Base-by-base conservation (phyloP, 2,113 vertebrate species). In the Phocoena sinus region DNA sequence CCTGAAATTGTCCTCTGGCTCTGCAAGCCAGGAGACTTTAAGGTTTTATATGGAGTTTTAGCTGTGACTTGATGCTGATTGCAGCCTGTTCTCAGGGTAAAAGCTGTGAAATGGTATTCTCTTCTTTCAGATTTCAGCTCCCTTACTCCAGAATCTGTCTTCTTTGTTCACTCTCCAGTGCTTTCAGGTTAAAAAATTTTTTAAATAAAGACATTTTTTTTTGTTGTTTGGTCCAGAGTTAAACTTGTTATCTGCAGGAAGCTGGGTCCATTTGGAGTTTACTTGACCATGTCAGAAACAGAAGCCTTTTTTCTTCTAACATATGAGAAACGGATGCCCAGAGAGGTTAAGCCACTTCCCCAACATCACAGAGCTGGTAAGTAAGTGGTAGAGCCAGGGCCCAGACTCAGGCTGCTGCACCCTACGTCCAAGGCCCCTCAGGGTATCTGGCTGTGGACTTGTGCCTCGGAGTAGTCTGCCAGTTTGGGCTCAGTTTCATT, bases 231-330 rank as follows among this genome's bases (percentile, higher is more conserved):
- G 15, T 74, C 23, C 25, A 65, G 38, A 68, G n/a, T 74, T 89
- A 8, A 56, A 41, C 58, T 91, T 81, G 15, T 77, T n/a, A 13
- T 58, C 41, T 84, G 33, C 3, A 28, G 87, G 21, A 84, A 85
- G 25, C 12, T 85, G 71, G 44, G 28, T 62, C 33, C 8, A 33
- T 20, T n/a, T 41, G 82, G 23, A 31, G 17, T 47, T 68, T 95
- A 41, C 86, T 62, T 56, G 76, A 38, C 41, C 2, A 0, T 11
- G 70, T 53, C 13, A 68, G 77, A 76, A 71, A 81, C 38, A 56
- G 23, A 60, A 41, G 26, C 12, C 58, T 86, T 67, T 56, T 83
- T 90, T 81, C 82, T 80, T 89, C 38, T 93, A 31, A 68, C 44
- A 12, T 23, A 4, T 38, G 26, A 83, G 67, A 47, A 70, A 60